These are phyloP conservation scores for Chrysolina oricalcia DNA, from an alignment of 2,888 invertebrate genomes.

Conservation along the genomic window DNA sequence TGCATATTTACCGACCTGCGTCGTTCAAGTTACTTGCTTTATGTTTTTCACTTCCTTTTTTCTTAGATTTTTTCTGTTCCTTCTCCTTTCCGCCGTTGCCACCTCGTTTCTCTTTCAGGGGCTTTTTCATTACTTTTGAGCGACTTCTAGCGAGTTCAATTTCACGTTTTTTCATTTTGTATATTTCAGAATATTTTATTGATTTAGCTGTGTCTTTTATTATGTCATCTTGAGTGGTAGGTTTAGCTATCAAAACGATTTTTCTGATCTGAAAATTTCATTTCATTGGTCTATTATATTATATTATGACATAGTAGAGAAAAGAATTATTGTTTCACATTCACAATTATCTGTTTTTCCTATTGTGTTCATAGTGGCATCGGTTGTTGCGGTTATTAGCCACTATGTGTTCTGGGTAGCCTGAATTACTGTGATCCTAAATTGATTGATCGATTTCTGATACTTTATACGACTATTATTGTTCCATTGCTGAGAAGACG, in stretches of 20 bases:
- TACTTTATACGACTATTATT: too few species aligned
- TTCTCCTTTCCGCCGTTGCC: constrained; percentile 35
- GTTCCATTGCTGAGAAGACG: too few species aligned
- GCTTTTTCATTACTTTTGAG: constrained; percentile 34
- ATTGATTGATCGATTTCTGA: too few species aligned
- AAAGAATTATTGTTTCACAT: too few species aligned
- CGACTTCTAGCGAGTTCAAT: constrained; percentile 37
- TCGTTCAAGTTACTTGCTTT: constrained; percentile 29
- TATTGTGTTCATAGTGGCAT: too few species aligned
- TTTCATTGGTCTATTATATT: neutral
- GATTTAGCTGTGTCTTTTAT: constrained; percentile 51
- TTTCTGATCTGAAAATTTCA: constrained; percentile 49
- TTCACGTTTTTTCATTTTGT: constrained; percentile 51
- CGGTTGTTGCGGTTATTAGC: too few species aligned
- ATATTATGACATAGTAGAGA: neutral
- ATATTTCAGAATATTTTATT: constrained; percentile 56
- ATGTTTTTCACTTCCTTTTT: constrained; percentile 27
- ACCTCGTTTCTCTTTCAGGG: constrained; percentile 20
- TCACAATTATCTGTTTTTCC: too few species aligned
- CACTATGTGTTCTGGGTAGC: too few species aligned
- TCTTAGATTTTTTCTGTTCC: constrained; percentile 34
- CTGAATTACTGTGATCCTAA: too few species aligned
- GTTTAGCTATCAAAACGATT: constrained; percentile 52
- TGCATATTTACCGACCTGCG: neutral
- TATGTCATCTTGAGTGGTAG: constrained; percentile 50